Evolutionary conservation across 2,797 vertebrate species (phyloP).

Genomic region (Anguilla anguilla): DNA sequence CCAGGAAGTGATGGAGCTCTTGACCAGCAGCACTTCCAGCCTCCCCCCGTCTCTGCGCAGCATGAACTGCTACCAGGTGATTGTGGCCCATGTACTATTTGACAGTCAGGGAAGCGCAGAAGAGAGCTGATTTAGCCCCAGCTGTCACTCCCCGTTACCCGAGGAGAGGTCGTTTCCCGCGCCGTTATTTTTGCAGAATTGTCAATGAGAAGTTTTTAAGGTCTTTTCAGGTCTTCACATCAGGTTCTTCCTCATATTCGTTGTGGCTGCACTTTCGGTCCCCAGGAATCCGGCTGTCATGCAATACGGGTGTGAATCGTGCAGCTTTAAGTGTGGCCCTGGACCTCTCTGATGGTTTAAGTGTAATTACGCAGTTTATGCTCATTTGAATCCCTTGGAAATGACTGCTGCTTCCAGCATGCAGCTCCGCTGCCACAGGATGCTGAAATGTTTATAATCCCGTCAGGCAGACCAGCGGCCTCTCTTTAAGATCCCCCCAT

Average conservation of each 20-base stretch:
- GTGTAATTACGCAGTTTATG: conserved; percentile 7
- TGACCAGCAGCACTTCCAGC: conserved; percentile 75
- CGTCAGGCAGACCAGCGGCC: not conserved
- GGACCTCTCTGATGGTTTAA: not conserved
- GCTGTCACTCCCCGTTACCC: not conserved
- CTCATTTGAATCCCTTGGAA: not conserved
- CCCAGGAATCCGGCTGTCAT: not conserved
- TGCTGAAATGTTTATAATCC: conserved; percentile 1
- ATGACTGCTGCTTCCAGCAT: not conserved
- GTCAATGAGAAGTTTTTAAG: not conserved
- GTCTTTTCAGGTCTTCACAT: not conserved
- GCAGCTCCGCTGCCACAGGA: not conserved
- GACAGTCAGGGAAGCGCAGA: not conserved
- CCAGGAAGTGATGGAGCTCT: conserved; percentile 80
- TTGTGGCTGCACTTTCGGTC: not conserved
- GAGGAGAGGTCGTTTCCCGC: not conserved
- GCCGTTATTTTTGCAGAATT: not conserved
- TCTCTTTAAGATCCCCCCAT: not conserved
- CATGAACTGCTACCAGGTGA: conserved; percentile 92
- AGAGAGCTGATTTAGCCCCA: not conserved
- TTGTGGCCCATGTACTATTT: conserved; percentile 24
- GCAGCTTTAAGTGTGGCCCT: not conserved
- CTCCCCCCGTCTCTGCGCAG: conserved; percentile 81
- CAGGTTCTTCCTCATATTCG: not conserved
- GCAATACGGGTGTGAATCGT: not conserved